Evolutionary conservation across 2,888 invertebrate species (phyloP), one percentile per base, ranked within the genome.

Genomic region (Drosophila ezoana): DNA sequence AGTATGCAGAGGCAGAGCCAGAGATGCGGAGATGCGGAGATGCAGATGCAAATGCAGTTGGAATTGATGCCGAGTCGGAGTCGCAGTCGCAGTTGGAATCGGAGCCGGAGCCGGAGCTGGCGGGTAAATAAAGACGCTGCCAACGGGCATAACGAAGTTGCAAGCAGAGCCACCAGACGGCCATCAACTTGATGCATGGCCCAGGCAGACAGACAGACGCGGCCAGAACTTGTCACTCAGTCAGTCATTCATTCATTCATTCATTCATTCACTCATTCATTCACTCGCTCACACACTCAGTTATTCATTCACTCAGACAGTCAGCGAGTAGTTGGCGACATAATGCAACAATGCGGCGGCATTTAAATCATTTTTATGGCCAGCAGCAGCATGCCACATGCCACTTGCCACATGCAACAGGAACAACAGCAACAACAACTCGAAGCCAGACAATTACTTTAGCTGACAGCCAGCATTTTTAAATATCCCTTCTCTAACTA

Each of bases 321-420:
- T 20, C 40, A 8, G 59, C 33, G 2, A 53, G 49, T 32, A 33
- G 35, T 44, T 33, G 72, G 56, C 52, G 52, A 78, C 63, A 72
- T 79, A 76, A 81, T 81, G 76, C 81, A 74, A 71, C 74, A 68
- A 57, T 75, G 65, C 63, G 52, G 56, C 51, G 72, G 63, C 84
- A 81, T 72, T 81, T 79, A 87, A 83, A 87, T 83, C 74, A 76
- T 84, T 81, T 87, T 84, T 76, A 79, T 87, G 64, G 53, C 48
- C 49, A 58, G 58, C 66, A 67, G 67, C 45, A 20, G 10, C 56
- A 47, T 16, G 33, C 20, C 6, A 33, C 51, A 38, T 63, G 41
- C 44, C 40, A 47, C 47, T 9, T 38, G 59, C 40, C 18, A 20
- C 45, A 58, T 63, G 57, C 60, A 56, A 51, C 54, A 51, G 51